Evolutionary conservation across 2,888 invertebrate genomes (phyloP), one percentile per base, ranked within the genome.

Genomic region (Oxystoma pomonae): DNA sequence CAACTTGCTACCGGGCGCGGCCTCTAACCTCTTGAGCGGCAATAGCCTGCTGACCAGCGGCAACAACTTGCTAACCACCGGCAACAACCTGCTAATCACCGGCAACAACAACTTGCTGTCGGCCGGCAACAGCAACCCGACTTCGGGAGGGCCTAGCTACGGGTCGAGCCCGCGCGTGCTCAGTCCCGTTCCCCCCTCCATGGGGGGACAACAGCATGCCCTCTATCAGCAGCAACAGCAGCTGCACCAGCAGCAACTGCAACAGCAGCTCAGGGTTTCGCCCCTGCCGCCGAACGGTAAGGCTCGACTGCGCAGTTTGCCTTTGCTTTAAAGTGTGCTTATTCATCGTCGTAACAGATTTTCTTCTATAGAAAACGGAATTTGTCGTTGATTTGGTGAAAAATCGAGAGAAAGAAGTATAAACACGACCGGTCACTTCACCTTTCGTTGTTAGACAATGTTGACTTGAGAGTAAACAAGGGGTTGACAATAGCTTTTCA

Each of bases 221-320:
- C 35, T 83, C 61, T 82, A 82, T 67, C 83, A 83, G 68, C 83
- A 81, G 63, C 83, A 75, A 61, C 75, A 75, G 61, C 75, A 73
- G 61, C 53, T 12, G 20, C 71, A 66, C 16, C 71, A 69, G 56
- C 73, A 73, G 65, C 70, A 72, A 63, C 71, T 75, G 67, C 77
- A 76, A 65, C 79, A 79, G 58, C 80, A 85, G 73, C 79, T 87
- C 68, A 77, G 87, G 16, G 81, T 87, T 64, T 88, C 88, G 16
- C 88, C 88, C 3, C 77, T 88, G 68, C 86, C 87, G 22, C 85
- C 84, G 65, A 84, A 84, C 74, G 85, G 87, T 86, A 76, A 77
- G 78, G n/a, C n/a, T n/a, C n/a, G n/a, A n/a, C n/a, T n/a, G n/a
- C n/a, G n/a, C n/a, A n/a, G n/a, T n/a, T n/a, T n/a, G n/a, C n/a